Conservation (phyloP, 2,113 vertebrate genomes). For the Microcebus ravelobensis region DNA sequence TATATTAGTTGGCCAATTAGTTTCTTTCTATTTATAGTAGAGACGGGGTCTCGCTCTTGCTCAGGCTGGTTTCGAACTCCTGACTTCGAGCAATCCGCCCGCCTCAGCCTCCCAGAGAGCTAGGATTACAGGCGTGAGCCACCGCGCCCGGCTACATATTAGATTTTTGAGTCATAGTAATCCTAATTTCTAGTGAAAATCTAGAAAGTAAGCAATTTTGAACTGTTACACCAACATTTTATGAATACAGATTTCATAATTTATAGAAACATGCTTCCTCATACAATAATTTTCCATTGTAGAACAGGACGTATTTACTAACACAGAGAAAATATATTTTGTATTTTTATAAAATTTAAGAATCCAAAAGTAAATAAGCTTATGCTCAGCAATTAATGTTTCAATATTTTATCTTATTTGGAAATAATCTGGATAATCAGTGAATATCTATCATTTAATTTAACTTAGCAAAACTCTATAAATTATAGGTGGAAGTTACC, state of each 20-base stretch:
- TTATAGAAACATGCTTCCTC: background rate
- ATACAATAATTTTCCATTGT: background rate
- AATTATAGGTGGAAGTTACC: background rate
- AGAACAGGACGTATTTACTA: background rate
- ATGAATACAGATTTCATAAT: background rate
- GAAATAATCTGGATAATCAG: background rate
- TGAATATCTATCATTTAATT: background rate
- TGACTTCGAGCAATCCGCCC: no score
- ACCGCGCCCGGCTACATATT: no score
- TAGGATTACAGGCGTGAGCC: no score
- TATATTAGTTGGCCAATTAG: no score
- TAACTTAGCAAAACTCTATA: background rate
- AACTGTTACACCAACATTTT: background rate
- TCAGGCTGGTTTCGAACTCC: no score
- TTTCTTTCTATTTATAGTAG: no score
- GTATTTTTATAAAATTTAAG: background rate
- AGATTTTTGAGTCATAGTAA: background rate
- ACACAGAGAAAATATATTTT: background rate
- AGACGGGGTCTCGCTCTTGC: no score
- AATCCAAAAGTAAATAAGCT: background rate
- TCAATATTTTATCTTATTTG: background rate
- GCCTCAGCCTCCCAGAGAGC: no score
- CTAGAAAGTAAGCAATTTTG: background rate
- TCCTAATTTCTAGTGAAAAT: background rate
- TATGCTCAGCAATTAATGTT: background rate